Evolutionary conservation across 2,888 invertebrate species (phyloP), one percentile per base, ranked within the genome.

Genomic region (Danaus chrysippus): DNA sequence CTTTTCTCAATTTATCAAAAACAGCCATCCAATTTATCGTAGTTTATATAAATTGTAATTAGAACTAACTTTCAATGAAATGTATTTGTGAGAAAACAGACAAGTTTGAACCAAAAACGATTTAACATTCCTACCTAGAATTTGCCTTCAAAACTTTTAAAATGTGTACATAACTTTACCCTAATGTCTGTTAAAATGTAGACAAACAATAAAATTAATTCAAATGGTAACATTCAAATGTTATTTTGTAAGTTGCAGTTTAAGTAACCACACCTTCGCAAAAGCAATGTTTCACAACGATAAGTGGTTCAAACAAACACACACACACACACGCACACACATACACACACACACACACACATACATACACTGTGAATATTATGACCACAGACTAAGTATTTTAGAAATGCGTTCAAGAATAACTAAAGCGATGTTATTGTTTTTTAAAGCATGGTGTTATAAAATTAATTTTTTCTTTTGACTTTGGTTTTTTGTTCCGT

Each of bases 1-100:
- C 61, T 66, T 54, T 55, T 64, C 57, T 62, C 55, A 68, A 68
- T 65, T 67, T 66, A 70, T 68, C 69, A 67, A 65, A 67, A 64
- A 64, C 71, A 68, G 66, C 65, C 71, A 71, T 68, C 69, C 68
- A 68, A 69, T 68, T 56, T 34, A 34, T 34, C 6, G 6, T 3
- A 34, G 23, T 34, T 34, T 34, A 23, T 34, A 3, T 34, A 34
- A 34, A 3, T 34, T 34, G 23, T 34, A 34, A 34, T 34, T 5
- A 34, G 23, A 34, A 6, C 23, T 34, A 5, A 2, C 23, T 5
- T 6, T 34, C 23, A 34, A 34, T 34, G 8, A 34, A 34, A 34
- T 34, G 8, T 34, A 34, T 34, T 34, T 34, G 0, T 34, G 23
- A 34, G 23, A 34, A 34, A 34, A 34, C 23, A 5, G 6, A 34